Percentiles rank a stretch among this genome's conserved stretches.
phyloP scores from a whole-genome alignment of 1,140 invertebrate species.

The Heliconius nattereri region DNA sequence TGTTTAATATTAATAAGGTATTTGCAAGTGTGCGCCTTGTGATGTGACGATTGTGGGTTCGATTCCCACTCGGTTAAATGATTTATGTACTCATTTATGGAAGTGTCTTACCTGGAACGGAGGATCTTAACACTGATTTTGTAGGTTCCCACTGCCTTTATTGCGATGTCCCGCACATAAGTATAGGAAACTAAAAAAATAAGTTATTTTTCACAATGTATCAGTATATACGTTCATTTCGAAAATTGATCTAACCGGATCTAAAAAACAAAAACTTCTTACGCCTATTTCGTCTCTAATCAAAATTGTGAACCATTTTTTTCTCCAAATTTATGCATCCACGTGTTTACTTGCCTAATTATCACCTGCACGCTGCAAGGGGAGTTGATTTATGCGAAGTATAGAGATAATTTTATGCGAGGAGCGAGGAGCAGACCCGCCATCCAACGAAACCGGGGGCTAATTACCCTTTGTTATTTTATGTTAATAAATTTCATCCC shows the following conservation, averaged over 20 bases:
- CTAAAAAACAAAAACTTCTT: neutral
- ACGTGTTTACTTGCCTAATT: conserved; percentile 28
- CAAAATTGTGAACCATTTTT: neutral
- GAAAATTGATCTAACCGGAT: neutral
- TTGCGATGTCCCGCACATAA: no score
- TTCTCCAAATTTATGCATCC: conserved; percentile 24
- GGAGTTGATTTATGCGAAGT: conserved; percentile 43
- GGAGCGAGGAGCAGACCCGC: conserved; percentile 46
- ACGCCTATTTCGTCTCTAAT: neutral
- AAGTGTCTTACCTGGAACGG: no score
- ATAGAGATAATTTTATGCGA: conserved; percentile 58
- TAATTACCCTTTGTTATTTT: conserved; percentile 77
- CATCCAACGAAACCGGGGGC: conserved; percentile 47
- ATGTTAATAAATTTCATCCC: conserved; percentile 73
- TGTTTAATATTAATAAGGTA: no score
- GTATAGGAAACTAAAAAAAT: no score
- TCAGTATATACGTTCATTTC: neutral
- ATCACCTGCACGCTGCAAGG: conserved; percentile 32
- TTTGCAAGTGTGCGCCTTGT: no score
- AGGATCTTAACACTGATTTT: no score
- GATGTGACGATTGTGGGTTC: no score
- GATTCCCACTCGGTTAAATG: no score
- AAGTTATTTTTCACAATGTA: no score
- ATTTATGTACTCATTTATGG: no score
- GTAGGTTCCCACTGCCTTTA: no score